These are phyloP conservation scores for Nephrocerus scutellatus DNA, from an alignment of 2,888 invertebrate genomes.

Conservation along the genomic window DNA sequence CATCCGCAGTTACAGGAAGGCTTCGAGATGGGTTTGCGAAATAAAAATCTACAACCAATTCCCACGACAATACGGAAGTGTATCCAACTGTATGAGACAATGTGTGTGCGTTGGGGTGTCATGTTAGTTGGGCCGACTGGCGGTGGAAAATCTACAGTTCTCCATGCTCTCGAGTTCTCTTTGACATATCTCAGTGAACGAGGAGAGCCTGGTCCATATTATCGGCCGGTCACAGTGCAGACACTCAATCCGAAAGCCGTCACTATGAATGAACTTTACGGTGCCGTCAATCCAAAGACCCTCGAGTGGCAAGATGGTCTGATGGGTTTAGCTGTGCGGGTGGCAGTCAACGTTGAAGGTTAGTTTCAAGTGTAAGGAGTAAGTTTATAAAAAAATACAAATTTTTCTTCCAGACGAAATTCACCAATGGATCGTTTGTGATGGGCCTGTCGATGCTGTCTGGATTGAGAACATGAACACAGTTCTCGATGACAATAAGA, in stretches of 20 bases:
- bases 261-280: slow-evolving; percentile 80
- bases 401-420: slow-evolving; percentile 52
- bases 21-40: slow-evolving; percentile 52
- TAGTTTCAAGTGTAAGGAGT: slow-evolving; percentile 8
- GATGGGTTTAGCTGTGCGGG: slow-evolving; percentile 53
- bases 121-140: slow-evolving; percentile 90
- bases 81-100: slow-evolving; percentile 82
- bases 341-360: slow-evolving; percentile 40
- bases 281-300: slow-evolving; percentile 74
- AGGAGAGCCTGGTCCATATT: slow-evolving; percentile 56
- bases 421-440: slow-evolving; percentile 88
- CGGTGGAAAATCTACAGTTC: slow-evolving; percentile 73
- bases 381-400: neutral
- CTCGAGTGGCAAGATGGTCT: slow-evolving; percentile 89
- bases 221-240: slow-evolving; percentile 67
- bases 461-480: slow-evolving; percentile 95
- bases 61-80: slow-evolving; percentile 39
- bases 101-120: slow-evolving; percentile 86
- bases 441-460: slow-evolving; percentile 86
- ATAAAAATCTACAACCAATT: slow-evolving; percentile 60
- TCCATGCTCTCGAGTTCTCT: slow-evolving; percentile 66
- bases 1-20: slow-evolving; percentile 69
- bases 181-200: slow-evolving; percentile 59
- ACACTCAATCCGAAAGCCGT: slow-evolving; percentile 85
- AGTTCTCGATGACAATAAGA: slow-evolving; percentile 87